Conservation (phyloP, 1,140 invertebrate species). For the Zaprionus davidi region DNA sequence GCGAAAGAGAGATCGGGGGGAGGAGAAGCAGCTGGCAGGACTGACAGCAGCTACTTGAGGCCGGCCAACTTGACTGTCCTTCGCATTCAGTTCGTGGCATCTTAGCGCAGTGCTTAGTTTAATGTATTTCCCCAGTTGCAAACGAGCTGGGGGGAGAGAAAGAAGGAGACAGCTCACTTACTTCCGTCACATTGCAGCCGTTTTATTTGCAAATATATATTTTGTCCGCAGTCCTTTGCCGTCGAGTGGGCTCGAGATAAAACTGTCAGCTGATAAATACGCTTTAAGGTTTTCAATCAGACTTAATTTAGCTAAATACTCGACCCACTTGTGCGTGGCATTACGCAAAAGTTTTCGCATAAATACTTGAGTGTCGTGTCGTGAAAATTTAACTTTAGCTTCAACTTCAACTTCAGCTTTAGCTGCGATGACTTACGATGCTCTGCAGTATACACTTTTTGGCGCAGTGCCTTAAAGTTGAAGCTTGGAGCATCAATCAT, state of each 20-base stretch:
- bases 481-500: conserved; percentile 30
- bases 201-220: conserved; percentile 77
- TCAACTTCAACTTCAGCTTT: not conserved
- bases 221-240: not conserved
- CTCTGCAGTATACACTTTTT: conserved; percentile 59
- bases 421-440: conserved; percentile 59
- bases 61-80: conserved; percentile 26
- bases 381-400: not conserved
- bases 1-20: not conserved
- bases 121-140: conserved; percentile 63
- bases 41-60: conserved; percentile 12
- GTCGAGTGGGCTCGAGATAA: not conserved
- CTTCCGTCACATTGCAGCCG: conserved; percentile 71
- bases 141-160: not conserved
- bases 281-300: conserved; percentile 33
- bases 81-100: conserved; percentile 43
- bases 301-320: conserved; percentile 49
- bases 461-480: conserved; percentile 64
- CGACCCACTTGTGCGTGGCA: conserved; percentile 21
- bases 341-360: conserved; percentile 58
- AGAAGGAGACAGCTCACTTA: conserved; percentile 33
- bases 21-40: not conserved
- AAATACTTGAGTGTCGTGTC: conserved; percentile 68
- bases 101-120: conserved; percentile 67
- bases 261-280: conserved; percentile 30